Conservation (phyloP, 2,113 vertebrate genomes). For the Thunnus thynnus region DNA sequence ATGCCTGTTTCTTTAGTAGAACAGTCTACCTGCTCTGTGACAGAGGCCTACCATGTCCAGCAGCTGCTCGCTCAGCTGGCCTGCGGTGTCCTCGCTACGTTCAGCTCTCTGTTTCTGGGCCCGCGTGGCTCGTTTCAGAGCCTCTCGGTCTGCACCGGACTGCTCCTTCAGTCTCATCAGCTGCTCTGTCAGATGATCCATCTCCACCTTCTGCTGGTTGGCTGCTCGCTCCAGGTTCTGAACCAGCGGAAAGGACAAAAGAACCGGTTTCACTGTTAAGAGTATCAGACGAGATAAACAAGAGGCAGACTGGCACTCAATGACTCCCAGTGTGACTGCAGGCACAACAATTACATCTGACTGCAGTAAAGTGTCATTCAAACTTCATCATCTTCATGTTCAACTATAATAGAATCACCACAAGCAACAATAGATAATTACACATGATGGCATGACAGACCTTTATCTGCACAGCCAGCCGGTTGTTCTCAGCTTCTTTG, state of each 20-base stretch:
- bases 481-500: constrained; percentile 92
- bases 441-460: constrained; percentile 69
- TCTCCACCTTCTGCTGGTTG: constrained; percentile 86
- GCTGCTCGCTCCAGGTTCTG: constrained; percentile 90
- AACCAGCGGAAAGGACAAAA: neutral
- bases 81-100: constrained; percentile 86
- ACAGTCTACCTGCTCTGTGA: neutral
- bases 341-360: neutral
- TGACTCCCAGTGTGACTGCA: neutral
- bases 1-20: neutral
- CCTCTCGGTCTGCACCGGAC: constrained; percentile 86
- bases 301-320: too few species aligned
- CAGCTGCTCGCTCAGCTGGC: constrained; percentile 86
- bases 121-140: constrained; percentile 88
- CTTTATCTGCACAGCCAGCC: constrained; percentile 88
- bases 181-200: constrained; percentile 85
- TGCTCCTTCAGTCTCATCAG: constrained; percentile 84
- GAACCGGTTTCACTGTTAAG: neutral
- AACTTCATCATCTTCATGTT: neutral
- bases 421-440: neutral
- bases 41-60: constrained; percentile 86
- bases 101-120: constrained; percentile 91
- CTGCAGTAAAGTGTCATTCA: neutral
- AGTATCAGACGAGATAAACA: too few species aligned
- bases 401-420: neutral